phyloP scores from a whole-genome alignment of 2,797 vertebrate species.

The Esox lucius region DNA sequence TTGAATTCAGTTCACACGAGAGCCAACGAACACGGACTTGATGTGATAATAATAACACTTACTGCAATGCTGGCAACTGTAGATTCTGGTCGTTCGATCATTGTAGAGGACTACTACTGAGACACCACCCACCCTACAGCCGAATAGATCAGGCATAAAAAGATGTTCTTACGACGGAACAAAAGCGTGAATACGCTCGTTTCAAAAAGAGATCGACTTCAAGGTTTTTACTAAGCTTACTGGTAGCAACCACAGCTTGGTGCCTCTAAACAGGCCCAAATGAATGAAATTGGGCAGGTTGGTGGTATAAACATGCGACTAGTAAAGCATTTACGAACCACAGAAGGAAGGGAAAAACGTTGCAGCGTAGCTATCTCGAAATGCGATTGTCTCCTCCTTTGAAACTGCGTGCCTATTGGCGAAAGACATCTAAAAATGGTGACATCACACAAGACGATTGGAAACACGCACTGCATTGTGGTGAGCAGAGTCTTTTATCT shows the following conservation, averaged over 20 bases:
- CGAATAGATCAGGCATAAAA: conserved; percentile 53
- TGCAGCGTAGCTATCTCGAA: conserved; percentile 33
- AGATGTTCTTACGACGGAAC: conserved; percentile 16
- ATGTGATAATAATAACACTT: conserved; percentile 51
- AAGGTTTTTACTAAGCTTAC: background rate
- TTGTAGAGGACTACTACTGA: conserved; percentile 51
- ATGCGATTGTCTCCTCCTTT: conserved; percentile 39
- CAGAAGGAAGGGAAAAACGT: conserved; percentile 28
- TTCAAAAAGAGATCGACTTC: conserved; percentile 7
- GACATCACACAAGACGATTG: conserved; percentile 22
- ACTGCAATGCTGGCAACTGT: conserved; percentile 78
- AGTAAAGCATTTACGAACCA: conserved; percentile 28
- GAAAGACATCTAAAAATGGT: conserved; percentile 3
- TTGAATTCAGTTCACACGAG: background rate
- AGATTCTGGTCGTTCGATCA: conserved; percentile 80
- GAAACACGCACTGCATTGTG: background rate
- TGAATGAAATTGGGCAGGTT: conserved; percentile 50
- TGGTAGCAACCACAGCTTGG: background rate
- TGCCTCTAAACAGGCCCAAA: background rate
- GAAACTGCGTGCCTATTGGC: conserved; percentile 53
- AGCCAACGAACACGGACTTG: background rate
- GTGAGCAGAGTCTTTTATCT: background rate
- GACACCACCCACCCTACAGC: conserved; percentile 62
- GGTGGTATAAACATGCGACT: conserved; percentile 37
- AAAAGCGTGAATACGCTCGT: background rate